Evolutionary conservation across 2,888 invertebrate species (phyloP), one percentile per base, ranked within the genome.

Genomic region (Laothoe populi): DNA sequence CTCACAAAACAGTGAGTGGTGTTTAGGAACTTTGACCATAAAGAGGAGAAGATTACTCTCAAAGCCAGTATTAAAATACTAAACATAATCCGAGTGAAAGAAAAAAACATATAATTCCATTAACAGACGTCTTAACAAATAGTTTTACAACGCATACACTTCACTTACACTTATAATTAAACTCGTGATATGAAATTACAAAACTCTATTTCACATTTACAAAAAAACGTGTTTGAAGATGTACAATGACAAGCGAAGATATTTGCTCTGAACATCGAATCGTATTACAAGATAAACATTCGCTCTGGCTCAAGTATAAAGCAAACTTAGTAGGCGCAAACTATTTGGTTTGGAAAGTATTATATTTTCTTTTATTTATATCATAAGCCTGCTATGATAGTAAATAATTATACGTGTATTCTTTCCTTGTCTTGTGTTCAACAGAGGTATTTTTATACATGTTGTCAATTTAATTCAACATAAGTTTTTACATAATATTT

Each of bases 221-320:
- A 44, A 44, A 44, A 44, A 53, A 53, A 53, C 24, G 42, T 38
- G 16, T 58, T 42, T 2, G 16, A 46, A 61, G 19, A 61, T 57
- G 46, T 57, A 61, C 35, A 38, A 45, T 60, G 60, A 57, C 57
- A 59, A 57, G 44, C 40, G 26, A 57, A 63, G 67, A 63, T 70
- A 65, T 74, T 74, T 66, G 63, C 65, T 59, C 23, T 60, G 63
- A 63, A 66, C 64, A 67, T 68, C 63, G 67, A 72, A 68, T 70
- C 68, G 61, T 42, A 69, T 70, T 70, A 70, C 75, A 68, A 70
- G 64, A 68, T 60, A 73, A 76, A 79, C 65, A 72, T 70, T 64
- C 59, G 60, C 58, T 48, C 60, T 61, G 11, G 40, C 57, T 71
- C 66, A 68, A 74, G 72, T 69, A 64, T 63, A 69, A 68, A 70